Evolutionary conservation across 1,140 invertebrate genomes (phyloP), one percentile per base, ranked within the genome.

Genomic region (Spodoptera litura): DNA sequence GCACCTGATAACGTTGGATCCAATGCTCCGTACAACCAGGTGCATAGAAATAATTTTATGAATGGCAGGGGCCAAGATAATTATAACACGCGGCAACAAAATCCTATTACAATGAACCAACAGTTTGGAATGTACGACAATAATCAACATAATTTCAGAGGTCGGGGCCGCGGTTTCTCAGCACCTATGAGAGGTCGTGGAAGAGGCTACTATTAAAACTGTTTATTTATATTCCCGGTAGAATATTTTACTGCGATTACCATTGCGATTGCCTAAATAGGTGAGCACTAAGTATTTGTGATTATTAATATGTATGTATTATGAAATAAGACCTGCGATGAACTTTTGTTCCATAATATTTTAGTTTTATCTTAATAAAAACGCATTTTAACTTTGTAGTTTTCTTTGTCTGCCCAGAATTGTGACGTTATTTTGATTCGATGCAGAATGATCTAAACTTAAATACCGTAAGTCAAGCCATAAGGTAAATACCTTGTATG

Each of bases 131-230:
- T 86, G 59, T 85, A 87, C 31, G 76, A 84, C 61, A 83, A 80
- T 61, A 74, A 82, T 38, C 81, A 87, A 62, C 86, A 85, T 64
- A 87, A 85, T 51, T 88, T 85, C 55, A 85, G 89, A 76, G 86
- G 89, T 6, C 83, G 90, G 38, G 89, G 89, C 0, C n/a, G 70
- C 6, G 79, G 79, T 4, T 62, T 49, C 70, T 80, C 86, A 15
- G 80, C 76, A 12, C 66, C 38, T 9, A 82, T 78, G 27, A 79
- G 91, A 53, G 89, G 89, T 0, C 88, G 88, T 12, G 89, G 89
- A 2, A 77, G 89, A 58, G 89, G 89, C 25, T 78, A 79, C 44
- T 88, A 82, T 81, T 89, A 87, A 52, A 38, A 15, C 35, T 44
- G 9, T 31, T 25, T 52, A 38, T 56, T 72, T 27, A 58, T 31